A percentile compares a stretch with the other conserved stretches of the same genome.
These are phyloP conservation scores for Coelopa frigida DNA, from an alignment of 1,140 invertebrate species.

Conservation along the genomic window DNA sequence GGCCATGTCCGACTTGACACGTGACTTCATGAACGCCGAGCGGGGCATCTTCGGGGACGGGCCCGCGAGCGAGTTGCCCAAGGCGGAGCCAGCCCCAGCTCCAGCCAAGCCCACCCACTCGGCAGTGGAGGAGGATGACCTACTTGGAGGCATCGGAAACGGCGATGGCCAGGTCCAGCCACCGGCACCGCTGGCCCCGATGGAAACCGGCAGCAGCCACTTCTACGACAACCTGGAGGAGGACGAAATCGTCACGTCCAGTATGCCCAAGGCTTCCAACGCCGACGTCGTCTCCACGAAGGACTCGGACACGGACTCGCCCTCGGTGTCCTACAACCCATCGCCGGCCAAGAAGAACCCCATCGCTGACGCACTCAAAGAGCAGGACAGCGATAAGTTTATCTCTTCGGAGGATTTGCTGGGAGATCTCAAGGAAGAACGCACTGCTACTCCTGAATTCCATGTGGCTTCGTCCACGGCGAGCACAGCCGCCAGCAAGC, in stretches of 20 bases:
- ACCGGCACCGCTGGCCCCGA: constrained; percentile 12
- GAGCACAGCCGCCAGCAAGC: constrained; percentile 8
- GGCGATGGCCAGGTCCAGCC: neutral
- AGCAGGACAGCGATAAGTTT: constrained; percentile 42
- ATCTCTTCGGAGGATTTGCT: constrained; percentile 42
- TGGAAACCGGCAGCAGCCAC: constrained; percentile 19
- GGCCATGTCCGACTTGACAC: constrained; percentile 22
- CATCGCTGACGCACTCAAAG: constrained; percentile 36
- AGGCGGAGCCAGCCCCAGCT: constrained; percentile 5
- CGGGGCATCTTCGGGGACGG: constrained; percentile 21
- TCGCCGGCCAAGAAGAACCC: constrained; percentile 37
- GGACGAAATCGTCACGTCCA: neutral
- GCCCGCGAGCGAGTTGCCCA: neutral
- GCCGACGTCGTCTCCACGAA: constrained; percentile 19
- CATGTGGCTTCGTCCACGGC: constrained; percentile 2
- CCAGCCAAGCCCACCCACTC: neutral
- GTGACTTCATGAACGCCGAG: constrained; percentile 39
- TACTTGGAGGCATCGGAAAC: constrained; percentile 4
- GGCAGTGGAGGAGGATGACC: constrained; percentile 11
- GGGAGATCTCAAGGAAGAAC: constrained; percentile 39
- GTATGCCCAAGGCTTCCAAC: constrained; percentile 7
- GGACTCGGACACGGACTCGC: constrained; percentile 36
- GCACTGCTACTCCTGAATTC: constrained; percentile 23
- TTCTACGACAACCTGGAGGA: constrained; percentile 14
- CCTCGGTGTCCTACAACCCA: constrained; percentile 34